phyloP scores from a whole-genome alignment of 2,113 vertebrate species.

The Jaculus jaculus region DNA sequence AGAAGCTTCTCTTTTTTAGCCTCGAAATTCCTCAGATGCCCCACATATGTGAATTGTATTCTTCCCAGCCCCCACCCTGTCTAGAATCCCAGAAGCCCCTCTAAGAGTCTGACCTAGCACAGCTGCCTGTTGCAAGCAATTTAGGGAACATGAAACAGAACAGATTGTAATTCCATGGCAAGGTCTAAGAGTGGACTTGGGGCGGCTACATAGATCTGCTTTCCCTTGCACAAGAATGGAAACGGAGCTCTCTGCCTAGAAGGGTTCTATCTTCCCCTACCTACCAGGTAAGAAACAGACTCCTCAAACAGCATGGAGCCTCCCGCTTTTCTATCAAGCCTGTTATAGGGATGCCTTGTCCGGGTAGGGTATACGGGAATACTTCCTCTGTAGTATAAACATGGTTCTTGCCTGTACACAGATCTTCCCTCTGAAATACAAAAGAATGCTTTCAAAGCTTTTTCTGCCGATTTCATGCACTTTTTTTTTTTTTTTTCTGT shows the following conservation, averaged over 20 bases:
- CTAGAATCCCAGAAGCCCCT: slow-evolving; percentile 72
- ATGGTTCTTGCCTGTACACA: background rate
- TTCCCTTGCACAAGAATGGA: background rate
- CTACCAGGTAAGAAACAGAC: background rate
- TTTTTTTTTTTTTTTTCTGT: background rate
- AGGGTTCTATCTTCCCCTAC: fast-evolving
- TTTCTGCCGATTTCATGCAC: background rate
- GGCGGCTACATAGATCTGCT: background rate
- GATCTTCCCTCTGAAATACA: background rate
- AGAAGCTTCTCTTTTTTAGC: slow-evolving; percentile 64
- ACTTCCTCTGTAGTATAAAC: background rate
- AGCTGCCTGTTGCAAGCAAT: slow-evolving; percentile 64
- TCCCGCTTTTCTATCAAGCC: background rate
- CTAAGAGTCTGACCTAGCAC: slow-evolving; percentile 57
- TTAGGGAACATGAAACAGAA: slow-evolving; percentile 63
- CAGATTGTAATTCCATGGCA: slow-evolving; percentile 21
- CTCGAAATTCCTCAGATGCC: slow-evolving; percentile 72
- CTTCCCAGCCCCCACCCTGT: slow-evolving; percentile 64
- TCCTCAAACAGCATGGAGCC: background rate
- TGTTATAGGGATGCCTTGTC: no score
- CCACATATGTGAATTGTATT: slow-evolving; percentile 62
- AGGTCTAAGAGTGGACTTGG: background rate
- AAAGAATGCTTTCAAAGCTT: background rate
- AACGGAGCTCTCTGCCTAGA: background rate
- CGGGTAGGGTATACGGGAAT: background rate